phyloP scores from a whole-genome alignment of 2,888 invertebrate genomes.

The Metopia argyrocephala region DNA sequence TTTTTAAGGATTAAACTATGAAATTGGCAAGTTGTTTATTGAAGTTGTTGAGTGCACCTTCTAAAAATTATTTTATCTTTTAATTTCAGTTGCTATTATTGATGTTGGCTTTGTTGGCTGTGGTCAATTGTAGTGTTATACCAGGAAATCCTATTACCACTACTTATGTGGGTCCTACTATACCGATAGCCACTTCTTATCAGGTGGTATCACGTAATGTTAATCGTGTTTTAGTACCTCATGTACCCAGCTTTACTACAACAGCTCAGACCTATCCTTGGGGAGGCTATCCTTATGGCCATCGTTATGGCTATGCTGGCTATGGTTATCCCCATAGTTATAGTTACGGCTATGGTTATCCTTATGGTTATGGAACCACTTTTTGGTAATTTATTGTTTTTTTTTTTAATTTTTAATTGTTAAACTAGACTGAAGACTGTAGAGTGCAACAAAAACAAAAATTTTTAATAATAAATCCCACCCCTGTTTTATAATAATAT shows the following conservation, averaged over 20 bases:
- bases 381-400: slow-evolving; percentile 33
- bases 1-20: slow-evolving; percentile 36
- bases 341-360: slow-evolving; percentile 66
- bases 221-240: slow-evolving; percentile 71
- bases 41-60: no score
- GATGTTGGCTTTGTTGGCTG: slow-evolving; percentile 17
- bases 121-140: slow-evolving; percentile 37
- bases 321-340: slow-evolving; percentile 66
- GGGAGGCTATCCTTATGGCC: slow-evolving; percentile 57
- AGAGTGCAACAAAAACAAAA: slow-evolving; percentile 19
- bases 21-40: slow-evolving; percentile 40
- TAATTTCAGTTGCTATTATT: slow-evolving; percentile 23
- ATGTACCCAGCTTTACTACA: slow-evolving; percentile 37
- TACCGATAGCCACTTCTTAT: slow-evolving; percentile 70
- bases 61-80: background rate
- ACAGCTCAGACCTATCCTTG: slow-evolving; percentile 52
- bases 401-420: slow-evolving; percentile 59
- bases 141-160: slow-evolving; percentile 40
- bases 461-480: slow-evolving; percentile 17
- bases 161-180: slow-evolving; percentile 60
- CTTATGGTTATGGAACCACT: slow-evolving; percentile 64
- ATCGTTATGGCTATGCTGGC: slow-evolving; percentile 47
- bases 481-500: background rate
- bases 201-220: slow-evolving; percentile 74
- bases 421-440: slow-evolving; percentile 45